Conservation (phyloP, 2,113 vertebrate genomes). For the Dermatemys mawii region DNA sequence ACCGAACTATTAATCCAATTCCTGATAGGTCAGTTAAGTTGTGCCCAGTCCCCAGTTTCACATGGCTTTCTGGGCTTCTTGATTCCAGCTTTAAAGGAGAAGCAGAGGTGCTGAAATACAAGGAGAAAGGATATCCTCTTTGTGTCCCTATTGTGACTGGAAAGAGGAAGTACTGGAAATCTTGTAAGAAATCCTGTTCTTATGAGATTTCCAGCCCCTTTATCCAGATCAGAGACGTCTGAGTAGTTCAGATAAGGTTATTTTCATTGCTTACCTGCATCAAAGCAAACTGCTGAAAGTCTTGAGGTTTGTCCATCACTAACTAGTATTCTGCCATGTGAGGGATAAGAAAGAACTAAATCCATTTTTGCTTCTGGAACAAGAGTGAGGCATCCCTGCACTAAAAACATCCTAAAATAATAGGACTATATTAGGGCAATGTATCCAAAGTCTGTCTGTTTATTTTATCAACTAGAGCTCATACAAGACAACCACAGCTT, state of each 20-base stretch:
- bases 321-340: slow-evolving; percentile 39
- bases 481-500: neutral
- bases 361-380: slow-evolving; percentile 11
- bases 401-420: neutral
- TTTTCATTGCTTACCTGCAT: slow-evolving; percentile 47
- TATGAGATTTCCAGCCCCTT: slow-evolving; percentile 49
- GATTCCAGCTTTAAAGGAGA: neutral
- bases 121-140: slow-evolving; percentile 59
- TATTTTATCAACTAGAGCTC: neutral
- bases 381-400: neutral
- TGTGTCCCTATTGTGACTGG: slow-evolving; percentile 57
- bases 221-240: slow-evolving; percentile 47
- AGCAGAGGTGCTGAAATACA: slow-evolving; percentile 51
- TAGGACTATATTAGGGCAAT: accelerated
- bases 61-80: slow-evolving; percentile 6
- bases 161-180: slow-evolving; percentile 59
- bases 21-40: neutral
- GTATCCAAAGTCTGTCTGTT: neutral
- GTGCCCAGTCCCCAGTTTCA: neutral
- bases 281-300: slow-evolving; percentile 60
- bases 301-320: slow-evolving; percentile 47
- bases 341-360: slow-evolving; percentile 46
- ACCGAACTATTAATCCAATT: neutral
- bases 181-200: slow-evolving; percentile 47
- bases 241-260: slow-evolving; percentile 68